Evolutionary conservation across 2,113 vertebrate species (phyloP).

Genomic region (Salvelinus alpinus): DNA sequence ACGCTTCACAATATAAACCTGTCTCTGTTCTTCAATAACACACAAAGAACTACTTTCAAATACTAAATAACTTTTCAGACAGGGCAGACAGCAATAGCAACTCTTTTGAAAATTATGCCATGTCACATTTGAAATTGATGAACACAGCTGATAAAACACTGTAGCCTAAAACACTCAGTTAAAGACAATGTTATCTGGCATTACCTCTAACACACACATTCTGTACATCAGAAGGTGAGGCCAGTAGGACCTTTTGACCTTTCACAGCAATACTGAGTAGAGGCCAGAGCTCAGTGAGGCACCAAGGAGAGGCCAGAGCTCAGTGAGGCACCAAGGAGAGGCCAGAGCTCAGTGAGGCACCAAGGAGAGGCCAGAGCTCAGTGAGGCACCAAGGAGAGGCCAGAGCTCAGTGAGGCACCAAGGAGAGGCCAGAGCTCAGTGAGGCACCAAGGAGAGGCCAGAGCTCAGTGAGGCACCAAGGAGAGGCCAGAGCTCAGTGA

Average conservation of each 20-base stretch:
- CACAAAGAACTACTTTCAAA: neutral
- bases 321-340: neutral
- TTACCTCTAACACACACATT: neutral
- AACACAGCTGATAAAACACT: neutral
- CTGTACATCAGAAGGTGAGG: neutral
- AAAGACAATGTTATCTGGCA: neutral
- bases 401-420: neutral
- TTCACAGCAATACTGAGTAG: neutral
- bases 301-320: neutral
- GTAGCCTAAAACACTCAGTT: neutral
- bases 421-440: neutral
- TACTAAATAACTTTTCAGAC: neutral
- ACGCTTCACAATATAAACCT: neutral
- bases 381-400: too few relatives aligned
- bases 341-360: neutral
- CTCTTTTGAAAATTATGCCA: neutral
- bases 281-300: neutral
- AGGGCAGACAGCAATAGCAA: slow-evolving; percentile 6
- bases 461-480: too few relatives aligned
- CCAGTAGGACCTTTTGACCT: neutral
- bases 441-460: neutral
- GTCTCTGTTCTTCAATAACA: neutral
- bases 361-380: too few relatives aligned
- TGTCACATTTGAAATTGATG: slow-evolving; percentile 15
- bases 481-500: too few relatives aligned